These are phyloP conservation scores for Dendrocincla fuliginosa DNA, from an alignment of 2,797 vertebrate species.

Conservation along the genomic window DNA sequence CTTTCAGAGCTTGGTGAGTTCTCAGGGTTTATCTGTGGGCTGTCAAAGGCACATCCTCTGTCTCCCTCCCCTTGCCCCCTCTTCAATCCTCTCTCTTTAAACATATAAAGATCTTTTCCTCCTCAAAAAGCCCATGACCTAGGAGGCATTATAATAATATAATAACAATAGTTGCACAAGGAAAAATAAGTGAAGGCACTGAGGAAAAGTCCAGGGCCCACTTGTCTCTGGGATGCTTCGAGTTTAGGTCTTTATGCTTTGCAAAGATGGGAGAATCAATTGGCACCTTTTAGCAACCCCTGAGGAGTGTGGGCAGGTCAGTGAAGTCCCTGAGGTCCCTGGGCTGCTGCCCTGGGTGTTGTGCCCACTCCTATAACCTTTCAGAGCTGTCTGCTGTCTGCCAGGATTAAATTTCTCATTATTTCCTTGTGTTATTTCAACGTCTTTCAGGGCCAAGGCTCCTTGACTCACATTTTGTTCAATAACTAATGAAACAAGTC, in stretches of 20 bases:
- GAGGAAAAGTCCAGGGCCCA: too few relatives aligned
- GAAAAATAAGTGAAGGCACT: neutral
- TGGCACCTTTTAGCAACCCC: neutral
- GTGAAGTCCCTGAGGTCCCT: neutral
- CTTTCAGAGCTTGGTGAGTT: neutral
- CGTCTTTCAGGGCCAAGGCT: neutral
- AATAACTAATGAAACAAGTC: neutral
- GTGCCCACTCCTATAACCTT: neutral
- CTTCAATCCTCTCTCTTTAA: neutral
- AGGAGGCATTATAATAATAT: neutral
- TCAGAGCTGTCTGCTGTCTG: neutral
- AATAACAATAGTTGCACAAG: neutral
- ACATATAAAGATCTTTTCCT: rapidly evolving
- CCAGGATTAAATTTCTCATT: neutral
- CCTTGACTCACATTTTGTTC: neutral
- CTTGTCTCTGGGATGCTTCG: neutral
- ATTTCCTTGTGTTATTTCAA: neutral
- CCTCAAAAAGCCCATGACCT: neutral
- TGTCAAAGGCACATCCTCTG: neutral
- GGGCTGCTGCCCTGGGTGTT: neutral
- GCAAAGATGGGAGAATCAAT: neutral
- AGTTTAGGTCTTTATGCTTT: neutral
- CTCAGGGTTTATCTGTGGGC: neutral
- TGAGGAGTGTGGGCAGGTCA: neutral
- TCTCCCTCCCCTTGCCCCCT: neutral